Percentiles rank a stretch among this genome's conserved stretches.
Evolutionary conservation across 2,797 vertebrate species (phyloP).

Genomic region (Poecilia wingei): DNA sequence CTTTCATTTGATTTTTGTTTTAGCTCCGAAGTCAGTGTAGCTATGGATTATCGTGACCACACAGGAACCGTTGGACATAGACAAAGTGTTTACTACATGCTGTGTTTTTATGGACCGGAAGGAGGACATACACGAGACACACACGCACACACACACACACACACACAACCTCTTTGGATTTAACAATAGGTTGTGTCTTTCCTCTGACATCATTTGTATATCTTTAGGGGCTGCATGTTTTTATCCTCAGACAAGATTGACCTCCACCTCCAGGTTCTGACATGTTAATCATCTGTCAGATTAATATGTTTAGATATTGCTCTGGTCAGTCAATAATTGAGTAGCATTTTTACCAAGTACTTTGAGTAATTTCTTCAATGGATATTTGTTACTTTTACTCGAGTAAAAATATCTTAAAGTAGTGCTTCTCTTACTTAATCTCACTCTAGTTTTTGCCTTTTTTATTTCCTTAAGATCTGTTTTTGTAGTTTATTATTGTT

Average conservation of each 20-base stretch:
- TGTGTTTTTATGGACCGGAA: neutral
- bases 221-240: neutral
- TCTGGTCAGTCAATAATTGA: too few relatives aligned
- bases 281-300: neutral
- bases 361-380: too few relatives aligned
- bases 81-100: neutral
- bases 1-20: neutral
- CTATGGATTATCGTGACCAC: conserved; percentile 1
- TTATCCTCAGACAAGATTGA: neutral
- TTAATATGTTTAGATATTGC: too few relatives aligned
- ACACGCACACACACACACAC: neutral
- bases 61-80: neutral
- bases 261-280: neutral
- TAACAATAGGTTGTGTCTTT: neutral
- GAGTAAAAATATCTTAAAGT: too few relatives aligned
- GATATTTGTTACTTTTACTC: too few relatives aligned
- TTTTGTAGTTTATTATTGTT: too few relatives aligned
- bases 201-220: neutral
- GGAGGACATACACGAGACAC: neutral
- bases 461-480: too few relatives aligned
- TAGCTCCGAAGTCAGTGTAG: neutral
- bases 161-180: neutral
- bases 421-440: too few relatives aligned
- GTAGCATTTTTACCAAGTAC: too few relatives aligned
- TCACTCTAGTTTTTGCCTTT: too few relatives aligned